Conservation (phyloP, 2,888 invertebrate species). For the Lomographa bimaculata region DNA sequence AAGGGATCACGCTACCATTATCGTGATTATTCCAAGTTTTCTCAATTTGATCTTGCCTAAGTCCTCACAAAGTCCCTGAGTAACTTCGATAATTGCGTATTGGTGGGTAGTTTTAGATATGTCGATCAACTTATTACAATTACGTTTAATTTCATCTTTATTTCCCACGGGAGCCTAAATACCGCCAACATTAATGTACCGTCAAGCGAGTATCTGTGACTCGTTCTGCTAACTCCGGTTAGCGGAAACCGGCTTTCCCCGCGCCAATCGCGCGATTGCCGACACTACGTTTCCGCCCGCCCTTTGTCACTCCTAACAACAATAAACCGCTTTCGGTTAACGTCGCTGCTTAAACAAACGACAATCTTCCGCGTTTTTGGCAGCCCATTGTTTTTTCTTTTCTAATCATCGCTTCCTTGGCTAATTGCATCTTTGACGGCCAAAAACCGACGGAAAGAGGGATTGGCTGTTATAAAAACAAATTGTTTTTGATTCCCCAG, state of each 20-base stretch:
- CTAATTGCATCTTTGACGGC: constrained; percentile 18
- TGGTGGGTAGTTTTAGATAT: too few species aligned
- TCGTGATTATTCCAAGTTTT: too few species aligned
- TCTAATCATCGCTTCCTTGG: constrained; percentile 16
- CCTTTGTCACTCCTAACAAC: constrained; percentile 56
- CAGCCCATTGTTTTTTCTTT: constrained; percentile 33
- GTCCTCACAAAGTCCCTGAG: too few species aligned
- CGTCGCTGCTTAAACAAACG: constrained; percentile 32
- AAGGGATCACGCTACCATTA: too few species aligned
- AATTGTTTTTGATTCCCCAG: constrained; percentile 15
- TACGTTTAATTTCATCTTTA: too few species aligned
- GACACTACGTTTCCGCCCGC: constrained; percentile 46
- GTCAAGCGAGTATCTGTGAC: constrained; percentile 33
- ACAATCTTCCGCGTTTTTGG: constrained; percentile 32
- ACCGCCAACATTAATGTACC: constrained; percentile 8
- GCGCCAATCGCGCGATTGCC: constrained; percentile 47
- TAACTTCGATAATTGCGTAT: too few species aligned
- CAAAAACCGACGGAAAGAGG: constrained; percentile 9
- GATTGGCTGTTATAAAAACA: constrained; percentile 11
- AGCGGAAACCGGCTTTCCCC: constrained; percentile 60
- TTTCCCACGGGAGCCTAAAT: constrained; percentile 3
- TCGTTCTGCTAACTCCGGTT: constrained; percentile 25
- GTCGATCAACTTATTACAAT: too few species aligned
- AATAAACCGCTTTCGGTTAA: constrained; percentile 44
- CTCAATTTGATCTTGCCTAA: too few species aligned